Evolutionary conservation across 2,797 vertebrate genomes (phyloP), one percentile per base, ranked within the genome.

Genomic region (Falco concolor): DNA sequence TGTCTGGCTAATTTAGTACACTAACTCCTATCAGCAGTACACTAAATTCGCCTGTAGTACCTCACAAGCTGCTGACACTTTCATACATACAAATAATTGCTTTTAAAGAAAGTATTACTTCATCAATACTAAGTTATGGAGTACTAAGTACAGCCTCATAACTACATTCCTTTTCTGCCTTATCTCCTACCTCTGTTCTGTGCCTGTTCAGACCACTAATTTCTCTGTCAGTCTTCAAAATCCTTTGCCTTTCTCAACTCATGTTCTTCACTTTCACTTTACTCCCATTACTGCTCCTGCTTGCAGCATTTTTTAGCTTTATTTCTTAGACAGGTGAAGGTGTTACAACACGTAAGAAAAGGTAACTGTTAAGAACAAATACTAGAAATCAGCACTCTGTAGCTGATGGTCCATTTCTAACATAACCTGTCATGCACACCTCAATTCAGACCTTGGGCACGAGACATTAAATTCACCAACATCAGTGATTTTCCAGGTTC

Each of bases 81-180:
- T 52, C 94, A 80, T 82, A 75, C 47, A 52, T 36, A 84, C 63
- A 42, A 97, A 95, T 95, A 95, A 95, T 84, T 52, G 75, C 74
- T 91, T 91, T 72, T 69, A 84, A 88, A 93, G 93, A 92, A 96
- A 94, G 84, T 61, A 84, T 92, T 87, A 80, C 87, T 88, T 61
- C 84, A 57, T 64, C 70, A 72, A 19, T 45, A 81, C 87, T 56
- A 96, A 84, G 87, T 94, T 96, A 95, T 40, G 84, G 81, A 91
- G 84, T 38, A 83, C 70, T 72, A 96, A 97, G 91, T 81, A 95
- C 52, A 84, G 74, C 64, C 68, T 83, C 49, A 45, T 3, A 14
- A 63, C 42, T 70, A 53, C 3, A 0, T 28, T 84, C 54, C 70
- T 76, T 81, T 75, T 24, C 85, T 76, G 69, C 83, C 92, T 86